Evolutionary conservation across 2,113 vertebrate genomes (phyloP).

Genomic region (Strigops habroptila): DNA sequence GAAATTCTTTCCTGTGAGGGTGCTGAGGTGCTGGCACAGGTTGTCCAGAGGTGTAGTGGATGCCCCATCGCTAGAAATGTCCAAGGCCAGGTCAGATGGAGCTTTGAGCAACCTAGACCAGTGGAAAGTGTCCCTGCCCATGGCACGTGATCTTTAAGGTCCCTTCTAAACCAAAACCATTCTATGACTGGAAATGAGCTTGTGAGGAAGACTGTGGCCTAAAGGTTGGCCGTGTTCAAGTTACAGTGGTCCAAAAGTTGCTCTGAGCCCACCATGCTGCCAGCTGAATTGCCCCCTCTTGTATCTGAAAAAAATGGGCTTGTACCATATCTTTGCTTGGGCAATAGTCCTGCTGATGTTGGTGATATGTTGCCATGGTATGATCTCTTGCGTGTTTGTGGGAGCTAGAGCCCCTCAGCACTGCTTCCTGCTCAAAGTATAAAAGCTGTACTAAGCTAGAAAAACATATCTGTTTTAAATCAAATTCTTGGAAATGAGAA

Average conservation of each 20-base stretch:
- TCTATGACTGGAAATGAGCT: neutral
- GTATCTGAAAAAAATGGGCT: neutral
- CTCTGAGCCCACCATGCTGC: neutral
- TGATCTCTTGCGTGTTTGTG: fast-evolving
- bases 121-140: neutral
- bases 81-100: neutral
- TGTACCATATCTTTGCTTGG: fast-evolving
- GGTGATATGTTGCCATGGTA: fast-evolving
- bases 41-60: neutral
- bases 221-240: neutral
- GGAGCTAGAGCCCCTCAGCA: too few relatives aligned
- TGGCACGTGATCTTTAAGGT: neutral
- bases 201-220: neutral
- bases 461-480: neutral
- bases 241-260: neutral
- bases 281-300: neutral
- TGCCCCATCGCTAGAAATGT: neutral
- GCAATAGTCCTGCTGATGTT: neutral
- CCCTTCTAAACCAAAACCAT: neutral
- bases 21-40: neutral
- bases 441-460: too few relatives aligned
- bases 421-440: neutral
- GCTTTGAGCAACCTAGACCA: neutral
- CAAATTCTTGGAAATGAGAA: neutral
- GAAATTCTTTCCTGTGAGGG: neutral